Evolutionary conservation across 2,113 vertebrate species (phyloP).

Genomic region (Mohoua ochrocephala): DNA sequence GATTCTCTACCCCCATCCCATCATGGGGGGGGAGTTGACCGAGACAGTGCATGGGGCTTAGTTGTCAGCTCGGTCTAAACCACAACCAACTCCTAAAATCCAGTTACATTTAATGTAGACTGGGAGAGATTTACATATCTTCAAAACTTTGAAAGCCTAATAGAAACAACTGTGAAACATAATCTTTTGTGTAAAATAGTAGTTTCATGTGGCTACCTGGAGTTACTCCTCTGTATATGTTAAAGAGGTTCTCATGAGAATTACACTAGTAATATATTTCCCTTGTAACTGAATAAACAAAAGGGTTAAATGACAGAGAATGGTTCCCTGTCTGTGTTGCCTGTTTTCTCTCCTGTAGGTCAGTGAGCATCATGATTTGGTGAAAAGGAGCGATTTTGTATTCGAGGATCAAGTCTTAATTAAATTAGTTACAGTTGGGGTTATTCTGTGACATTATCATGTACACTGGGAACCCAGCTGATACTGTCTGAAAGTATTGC

Average conservation of each 20-base stretch:
- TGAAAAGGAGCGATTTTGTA: slow-evolving; percentile 47
- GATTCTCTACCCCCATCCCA: background rate
- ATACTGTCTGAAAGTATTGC: slow-evolving; percentile 53
- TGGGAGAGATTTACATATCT: background rate
- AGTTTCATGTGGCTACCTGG: background rate
- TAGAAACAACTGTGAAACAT: background rate
- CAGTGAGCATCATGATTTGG: slow-evolving; percentile 34
- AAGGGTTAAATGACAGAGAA: slow-evolving; percentile 29
- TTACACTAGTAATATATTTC: background rate
- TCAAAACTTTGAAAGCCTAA: background rate
- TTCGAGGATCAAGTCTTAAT: slow-evolving; percentile 49
- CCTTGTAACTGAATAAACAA: slow-evolving; percentile 3
- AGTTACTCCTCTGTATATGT: background rate
- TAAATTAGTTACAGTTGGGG: slow-evolving; percentile 61
- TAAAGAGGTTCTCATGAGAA: slow-evolving; percentile 8
- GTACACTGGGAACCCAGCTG: slow-evolving; percentile 51
- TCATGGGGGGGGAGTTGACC: background rate
- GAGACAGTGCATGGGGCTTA: background rate
- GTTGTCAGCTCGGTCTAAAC: background rate
- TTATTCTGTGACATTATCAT: slow-evolving; percentile 59
- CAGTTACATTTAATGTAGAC: background rate
- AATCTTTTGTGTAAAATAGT: background rate
- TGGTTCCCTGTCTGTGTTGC: background rate
- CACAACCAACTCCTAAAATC: background rate
- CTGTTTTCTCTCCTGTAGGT: slow-evolving; percentile 13